Base-by-base conservation (phyloP, 53 echinoderm and acorn worm genomes). In the Antedon mediterranea region DNA sequence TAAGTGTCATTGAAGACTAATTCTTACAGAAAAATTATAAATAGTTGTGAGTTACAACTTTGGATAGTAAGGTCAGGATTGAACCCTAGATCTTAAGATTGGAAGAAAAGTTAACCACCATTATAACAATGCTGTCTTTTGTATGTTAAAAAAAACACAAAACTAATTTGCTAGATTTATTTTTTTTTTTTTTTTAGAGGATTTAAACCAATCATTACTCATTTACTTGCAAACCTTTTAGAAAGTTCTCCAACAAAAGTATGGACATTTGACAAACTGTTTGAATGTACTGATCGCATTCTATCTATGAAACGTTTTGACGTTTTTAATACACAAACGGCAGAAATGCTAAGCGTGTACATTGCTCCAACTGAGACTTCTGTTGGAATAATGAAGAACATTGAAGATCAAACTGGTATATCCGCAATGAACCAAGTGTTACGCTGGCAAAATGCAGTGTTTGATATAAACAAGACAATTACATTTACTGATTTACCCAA, bases 261-360 rank as follows among this genome's bases (percentile, higher is more conserved):
- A 90, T 93, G 90, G 98, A 88, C 86, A 26, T 98, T 98, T 44
- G 92, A 90, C n/a, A 14, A 30, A 34, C 85, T 98, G 30, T 92
- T 98, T 37, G 79, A 86, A 14, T 80, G 78, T 43, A 87, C 88
- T 28, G 89, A 89, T 30, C 33, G 30, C 11, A 76, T 98, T 11
- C 43, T 84, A 71, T 75, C 72, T n/a, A 82, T 86, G 86, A 85
- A 81, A 14, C 78, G 81, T 18, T 44, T 93, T 1, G 85, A 93
- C 72, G 81, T 98, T 26, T 90, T 90, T 41, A 80, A 84, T 4
- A 86, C 87, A n/a, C 74, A 77, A 26, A 82, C 88, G 29, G 81
- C 86, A 4, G 84, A 90, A 37, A 75, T 82, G 7, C 74, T 87
- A 30, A 82, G 75, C 43, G 74, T 98, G 11, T 90, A 88, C 72